Evolutionary conservation across 23 tunicate genomes (phyloP).

Genomic region (Halocynthia roretzi): DNA sequence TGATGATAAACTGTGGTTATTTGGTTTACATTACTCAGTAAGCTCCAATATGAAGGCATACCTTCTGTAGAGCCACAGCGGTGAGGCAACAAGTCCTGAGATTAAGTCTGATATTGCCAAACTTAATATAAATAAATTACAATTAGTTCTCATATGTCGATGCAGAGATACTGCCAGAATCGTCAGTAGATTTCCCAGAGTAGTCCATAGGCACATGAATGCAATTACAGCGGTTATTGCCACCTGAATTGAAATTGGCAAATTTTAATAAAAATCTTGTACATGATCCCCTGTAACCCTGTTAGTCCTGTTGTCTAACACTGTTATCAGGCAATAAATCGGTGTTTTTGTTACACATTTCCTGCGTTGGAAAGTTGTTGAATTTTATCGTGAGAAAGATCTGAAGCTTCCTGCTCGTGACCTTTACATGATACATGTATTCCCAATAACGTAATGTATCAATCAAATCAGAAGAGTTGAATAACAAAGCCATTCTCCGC

Average conservation of each 20-base stretch:
- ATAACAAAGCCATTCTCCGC: too few relatives aligned
- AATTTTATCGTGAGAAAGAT: too few relatives aligned
- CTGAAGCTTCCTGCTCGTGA: too few relatives aligned
- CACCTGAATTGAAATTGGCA: constrained; percentile 11
- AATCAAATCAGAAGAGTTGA: too few relatives aligned
- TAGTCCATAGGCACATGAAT: constrained; percentile 38
- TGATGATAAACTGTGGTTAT: neutral
- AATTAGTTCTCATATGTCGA: constrained; percentile 23
- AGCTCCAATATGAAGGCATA: constrained; percentile 1
- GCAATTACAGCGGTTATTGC: constrained; percentile 21
- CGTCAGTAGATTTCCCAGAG: constrained; percentile 34
- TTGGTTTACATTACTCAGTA: too few relatives aligned
- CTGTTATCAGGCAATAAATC: too few relatives aligned
- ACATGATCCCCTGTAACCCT: too few relatives aligned
- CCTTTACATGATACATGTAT: too few relatives aligned
- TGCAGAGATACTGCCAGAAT: constrained; percentile 29
- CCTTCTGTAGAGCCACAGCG: constrained; percentile 53
- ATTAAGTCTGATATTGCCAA: constrained; percentile 26
- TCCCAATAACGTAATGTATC: too few relatives aligned
- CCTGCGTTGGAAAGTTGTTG: too few relatives aligned
- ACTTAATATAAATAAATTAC: constrained; percentile 49
- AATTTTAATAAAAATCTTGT: neutral
- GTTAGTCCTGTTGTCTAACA: too few relatives aligned
- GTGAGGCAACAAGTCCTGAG: constrained; percentile 38
- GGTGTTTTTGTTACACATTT: too few relatives aligned